Evolutionary conservation across 1,140 invertebrate genomes (phyloP).

Genomic region (Diachasmimorpha longicaudata): DNA sequence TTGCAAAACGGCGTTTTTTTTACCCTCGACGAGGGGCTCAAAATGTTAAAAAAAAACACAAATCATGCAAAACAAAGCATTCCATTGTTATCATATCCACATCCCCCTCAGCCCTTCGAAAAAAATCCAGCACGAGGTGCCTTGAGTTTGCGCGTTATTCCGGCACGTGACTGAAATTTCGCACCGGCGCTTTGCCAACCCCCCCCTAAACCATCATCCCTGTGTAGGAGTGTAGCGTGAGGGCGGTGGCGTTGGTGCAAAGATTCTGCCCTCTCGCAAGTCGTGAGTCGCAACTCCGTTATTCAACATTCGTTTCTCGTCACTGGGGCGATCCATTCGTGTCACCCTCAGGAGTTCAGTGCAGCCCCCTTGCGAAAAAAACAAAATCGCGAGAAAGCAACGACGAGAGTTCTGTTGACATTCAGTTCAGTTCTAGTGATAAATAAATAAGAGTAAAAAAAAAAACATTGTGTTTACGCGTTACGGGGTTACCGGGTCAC

Average conservation of each 20-base stretch:
- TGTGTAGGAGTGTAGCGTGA: slow-evolving; percentile 16
- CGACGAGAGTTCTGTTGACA: too few relatives aligned
- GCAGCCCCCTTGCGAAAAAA: background rate
- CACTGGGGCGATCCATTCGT: background rate
- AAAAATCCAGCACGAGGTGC: background rate
- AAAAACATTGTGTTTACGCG: background rate
- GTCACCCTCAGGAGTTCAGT: background rate
- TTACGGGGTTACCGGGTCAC: slow-evolving; percentile 17
- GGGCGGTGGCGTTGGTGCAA: slow-evolving; percentile 23
- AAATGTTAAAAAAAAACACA: too few relatives aligned
- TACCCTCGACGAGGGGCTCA: too few relatives aligned
- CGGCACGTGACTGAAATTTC: slow-evolving; percentile 15
- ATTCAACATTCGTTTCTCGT: background rate
- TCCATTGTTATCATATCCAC: too few relatives aligned
- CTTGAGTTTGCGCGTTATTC: background rate
- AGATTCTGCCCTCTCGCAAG: slow-evolving; percentile 12
- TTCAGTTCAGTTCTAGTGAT: too few relatives aligned
- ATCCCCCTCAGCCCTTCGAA: too few relatives aligned
- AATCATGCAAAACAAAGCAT: too few relatives aligned
- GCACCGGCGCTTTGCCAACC: slow-evolving; percentile 15
- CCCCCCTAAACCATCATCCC: background rate
- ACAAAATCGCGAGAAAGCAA: background rate
- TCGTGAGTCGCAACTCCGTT: background rate
- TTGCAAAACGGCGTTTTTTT: too few relatives aligned
- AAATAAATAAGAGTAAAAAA: background rate